Percentiles rank a stretch among this genome's conserved stretches.
These are phyloP conservation scores for Ispidina picta DNA, from an alignment of 2,797 vertebrate genomes.

Conservation along the genomic window DNA sequence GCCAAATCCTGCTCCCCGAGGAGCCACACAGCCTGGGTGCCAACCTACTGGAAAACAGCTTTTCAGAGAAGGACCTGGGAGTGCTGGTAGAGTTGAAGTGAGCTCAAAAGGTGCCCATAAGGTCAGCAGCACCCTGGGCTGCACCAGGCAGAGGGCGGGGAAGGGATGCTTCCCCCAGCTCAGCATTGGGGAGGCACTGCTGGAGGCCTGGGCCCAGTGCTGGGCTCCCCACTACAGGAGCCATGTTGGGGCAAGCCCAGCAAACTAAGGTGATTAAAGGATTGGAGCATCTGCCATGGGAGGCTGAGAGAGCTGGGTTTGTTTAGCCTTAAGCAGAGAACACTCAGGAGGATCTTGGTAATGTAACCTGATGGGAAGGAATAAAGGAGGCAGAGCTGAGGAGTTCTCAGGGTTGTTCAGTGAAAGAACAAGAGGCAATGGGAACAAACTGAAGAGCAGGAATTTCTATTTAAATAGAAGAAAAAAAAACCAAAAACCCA, in stretches of 20 bases:
- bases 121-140: neutral
- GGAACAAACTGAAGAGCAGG: neutral
- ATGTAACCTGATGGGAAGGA: neutral
- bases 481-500: neutral
- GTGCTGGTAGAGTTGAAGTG: neutral
- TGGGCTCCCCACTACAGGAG: neutral
- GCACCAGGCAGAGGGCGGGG: rapidly evolving
- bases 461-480: neutral
- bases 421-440: neutral
- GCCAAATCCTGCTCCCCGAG: neutral
- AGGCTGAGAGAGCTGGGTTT: neutral
- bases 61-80: neutral
- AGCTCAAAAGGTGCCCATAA: neutral
- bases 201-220: neutral
- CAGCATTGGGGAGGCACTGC: neutral
- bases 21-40: neutral
- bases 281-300: neutral
- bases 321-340: neutral
- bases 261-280: neutral
- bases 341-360: neutral
- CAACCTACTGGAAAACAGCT: neutral
- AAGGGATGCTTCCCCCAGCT: neutral
- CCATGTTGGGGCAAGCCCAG: neutral
- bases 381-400: neutral
- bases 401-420: neutral